Conservation (phyloP, 2,113 vertebrate species). For the Anas platyrhynchos region DNA sequence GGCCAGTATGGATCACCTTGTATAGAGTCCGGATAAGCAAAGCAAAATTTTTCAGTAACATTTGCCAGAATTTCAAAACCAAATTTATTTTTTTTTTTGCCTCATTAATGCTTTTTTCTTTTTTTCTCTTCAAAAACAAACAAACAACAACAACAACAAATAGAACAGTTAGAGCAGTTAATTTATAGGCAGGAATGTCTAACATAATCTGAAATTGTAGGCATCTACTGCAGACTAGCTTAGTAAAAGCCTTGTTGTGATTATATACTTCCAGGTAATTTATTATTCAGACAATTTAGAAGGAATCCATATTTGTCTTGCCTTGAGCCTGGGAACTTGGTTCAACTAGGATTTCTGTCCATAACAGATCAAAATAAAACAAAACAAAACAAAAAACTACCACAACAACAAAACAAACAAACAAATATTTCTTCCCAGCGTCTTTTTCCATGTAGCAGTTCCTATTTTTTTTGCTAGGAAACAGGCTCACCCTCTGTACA, state of each 20-base stretch:
- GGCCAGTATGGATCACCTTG: neutral
- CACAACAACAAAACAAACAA: too few species aligned
- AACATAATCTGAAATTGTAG: neutral
- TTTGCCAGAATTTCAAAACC: neutral
- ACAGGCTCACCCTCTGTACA: neutral
- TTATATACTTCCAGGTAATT: neutral
- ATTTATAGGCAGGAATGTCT: neutral
- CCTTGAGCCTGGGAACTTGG: neutral
- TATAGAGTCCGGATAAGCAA: neutral
- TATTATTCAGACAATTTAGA: neutral
- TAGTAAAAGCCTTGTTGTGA: neutral
- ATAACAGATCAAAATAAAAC: neutral
- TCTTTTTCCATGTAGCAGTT: neutral
- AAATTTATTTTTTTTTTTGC: neutral
- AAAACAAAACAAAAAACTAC: too few species aligned
- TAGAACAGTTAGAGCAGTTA: neutral
- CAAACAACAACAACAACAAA: too few species aligned
- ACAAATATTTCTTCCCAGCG: neutral
- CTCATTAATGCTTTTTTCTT: neutral
- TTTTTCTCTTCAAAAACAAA: neutral
- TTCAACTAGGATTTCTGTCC: neutral
- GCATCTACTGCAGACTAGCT: neutral
- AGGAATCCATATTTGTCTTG: neutral
- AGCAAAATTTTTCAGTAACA: neutral
- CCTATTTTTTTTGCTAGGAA: neutral